Evolutionary conservation across 2,113 vertebrate species (phyloP).

Genomic region (Anthoscopus minutus): DNA sequence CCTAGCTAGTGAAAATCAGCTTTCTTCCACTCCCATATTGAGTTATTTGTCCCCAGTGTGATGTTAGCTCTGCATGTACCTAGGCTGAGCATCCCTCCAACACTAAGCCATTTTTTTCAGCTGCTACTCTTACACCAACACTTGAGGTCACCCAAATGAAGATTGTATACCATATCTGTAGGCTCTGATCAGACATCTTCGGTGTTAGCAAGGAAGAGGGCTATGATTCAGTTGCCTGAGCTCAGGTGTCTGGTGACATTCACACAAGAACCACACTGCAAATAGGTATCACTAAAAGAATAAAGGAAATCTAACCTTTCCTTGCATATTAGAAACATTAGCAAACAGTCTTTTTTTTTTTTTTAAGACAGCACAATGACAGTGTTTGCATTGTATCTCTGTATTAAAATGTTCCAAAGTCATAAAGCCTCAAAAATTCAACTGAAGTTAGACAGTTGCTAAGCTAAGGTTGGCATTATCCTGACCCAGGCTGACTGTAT

Average conservation of each 20-base stretch:
- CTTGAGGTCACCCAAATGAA: background rate
- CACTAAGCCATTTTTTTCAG: background rate
- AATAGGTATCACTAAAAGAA: background rate
- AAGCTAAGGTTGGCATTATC: background rate
- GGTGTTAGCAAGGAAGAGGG: background rate
- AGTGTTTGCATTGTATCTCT: background rate
- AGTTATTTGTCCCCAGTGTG: background rate
- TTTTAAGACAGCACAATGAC: background rate
- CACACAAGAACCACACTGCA: background rate
- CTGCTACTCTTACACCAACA: background rate
- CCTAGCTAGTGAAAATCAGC: background rate
- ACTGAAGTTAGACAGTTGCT: background rate
- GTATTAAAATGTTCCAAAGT: background rate
- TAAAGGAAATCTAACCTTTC: background rate
- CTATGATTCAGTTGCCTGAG: background rate
- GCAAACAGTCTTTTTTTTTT: background rate
- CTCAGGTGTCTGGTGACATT: background rate
- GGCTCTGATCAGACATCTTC: background rate
- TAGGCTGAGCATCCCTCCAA: background rate
- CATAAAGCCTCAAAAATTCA: conserved; percentile 13
- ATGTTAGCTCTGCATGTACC: background rate
- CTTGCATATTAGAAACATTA: background rate
- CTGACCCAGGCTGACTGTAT: background rate
- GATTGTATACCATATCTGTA: background rate
- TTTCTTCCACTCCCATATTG: background rate